These are phyloP conservation scores for Pseudopodoces humilis DNA, from an alignment of 2,113 vertebrate species.

Conservation along the genomic window DNA sequence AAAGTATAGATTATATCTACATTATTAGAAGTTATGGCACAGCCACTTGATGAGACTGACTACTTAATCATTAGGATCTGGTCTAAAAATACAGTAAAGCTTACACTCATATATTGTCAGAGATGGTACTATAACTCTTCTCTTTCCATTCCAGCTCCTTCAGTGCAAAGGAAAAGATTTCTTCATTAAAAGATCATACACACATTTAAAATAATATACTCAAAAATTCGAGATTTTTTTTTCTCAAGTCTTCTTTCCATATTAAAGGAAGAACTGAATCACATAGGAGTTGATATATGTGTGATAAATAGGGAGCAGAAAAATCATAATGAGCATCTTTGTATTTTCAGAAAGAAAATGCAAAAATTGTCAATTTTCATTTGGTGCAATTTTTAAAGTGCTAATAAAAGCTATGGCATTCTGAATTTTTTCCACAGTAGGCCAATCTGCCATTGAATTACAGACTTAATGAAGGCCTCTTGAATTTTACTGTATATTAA, in stretches of 20 bases:
- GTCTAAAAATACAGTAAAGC: neutral
- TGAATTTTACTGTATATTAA: neutral
- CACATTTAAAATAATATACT: neutral
- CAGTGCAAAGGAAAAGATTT: neutral
- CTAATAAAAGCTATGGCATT: neutral
- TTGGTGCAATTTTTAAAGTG: neutral
- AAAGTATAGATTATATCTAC: neutral
- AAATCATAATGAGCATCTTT: neutral
- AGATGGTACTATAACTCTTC: neutral
- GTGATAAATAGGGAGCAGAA: neutral
- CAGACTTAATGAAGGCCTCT: neutral
- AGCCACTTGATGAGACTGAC: neutral
- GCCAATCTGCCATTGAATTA: neutral
- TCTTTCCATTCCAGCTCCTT: neutral
- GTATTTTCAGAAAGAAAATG: neutral
- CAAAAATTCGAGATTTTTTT: neutral
- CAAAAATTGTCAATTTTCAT: neutral
- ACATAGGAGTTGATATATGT: neutral
- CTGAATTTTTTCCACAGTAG: neutral
- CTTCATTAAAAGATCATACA: neutral
- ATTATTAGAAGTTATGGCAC: neutral
- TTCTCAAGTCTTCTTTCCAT: neutral
- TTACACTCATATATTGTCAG: neutral
- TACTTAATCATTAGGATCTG: neutral
- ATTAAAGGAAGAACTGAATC: neutral